Evolutionary conservation across 2,888 invertebrate genomes (phyloP).

Genomic region (Andrena trimmerana): DNA sequence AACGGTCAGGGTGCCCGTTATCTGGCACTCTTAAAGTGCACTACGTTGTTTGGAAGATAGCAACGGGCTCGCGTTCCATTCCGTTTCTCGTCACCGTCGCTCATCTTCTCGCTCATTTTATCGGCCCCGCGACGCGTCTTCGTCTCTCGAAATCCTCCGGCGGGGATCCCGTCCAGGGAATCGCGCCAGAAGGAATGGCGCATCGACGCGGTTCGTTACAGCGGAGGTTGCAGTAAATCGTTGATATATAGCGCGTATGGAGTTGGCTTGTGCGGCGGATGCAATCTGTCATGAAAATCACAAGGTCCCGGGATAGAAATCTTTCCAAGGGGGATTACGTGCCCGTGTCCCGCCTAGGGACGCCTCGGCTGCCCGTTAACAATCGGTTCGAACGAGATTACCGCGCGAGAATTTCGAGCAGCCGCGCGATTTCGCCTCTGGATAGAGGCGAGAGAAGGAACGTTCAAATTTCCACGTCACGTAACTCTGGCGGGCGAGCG

Average conservation of each 20-base stretch:
- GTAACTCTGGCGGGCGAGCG: slow-evolving; percentile 29
- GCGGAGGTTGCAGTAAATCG: too few relatives aligned
- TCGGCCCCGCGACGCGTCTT: slow-evolving; percentile 20
- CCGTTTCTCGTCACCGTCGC: slow-evolving; percentile 66
- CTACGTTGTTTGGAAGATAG: slow-evolving; percentile 82
- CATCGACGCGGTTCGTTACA: too few relatives aligned
- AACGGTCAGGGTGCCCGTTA: slow-evolving; percentile 81
- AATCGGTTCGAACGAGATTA: slow-evolving; percentile 45
- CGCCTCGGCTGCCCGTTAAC: slow-evolving; percentile 21
- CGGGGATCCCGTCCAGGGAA: slow-evolving; percentile 20
- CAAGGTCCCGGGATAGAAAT: slow-evolving; percentile 5
- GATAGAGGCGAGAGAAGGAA: background rate
- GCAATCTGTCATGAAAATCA: slow-evolving; percentile 14
- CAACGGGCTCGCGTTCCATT: slow-evolving; percentile 50
- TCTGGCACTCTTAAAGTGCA: slow-evolving; percentile 82
- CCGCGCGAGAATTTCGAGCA: slow-evolving; percentile 38
- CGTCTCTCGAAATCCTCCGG: slow-evolving; percentile 30
- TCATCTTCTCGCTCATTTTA: slow-evolving; percentile 50
- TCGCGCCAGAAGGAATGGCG: slow-evolving; percentile 28
- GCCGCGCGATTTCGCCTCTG: slow-evolving; percentile 12
- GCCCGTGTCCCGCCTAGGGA: background rate
- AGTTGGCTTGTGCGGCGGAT: background rate
- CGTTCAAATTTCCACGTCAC: slow-evolving; percentile 55
- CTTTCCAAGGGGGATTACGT: slow-evolving; percentile 9
- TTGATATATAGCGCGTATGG: too few relatives aligned